Percentiles rank a stretch among this genome's conserved stretches.
Evolutionary conservation across 1,140 invertebrate species (phyloP).

Genomic region (Heliconius nattereri): DNA sequence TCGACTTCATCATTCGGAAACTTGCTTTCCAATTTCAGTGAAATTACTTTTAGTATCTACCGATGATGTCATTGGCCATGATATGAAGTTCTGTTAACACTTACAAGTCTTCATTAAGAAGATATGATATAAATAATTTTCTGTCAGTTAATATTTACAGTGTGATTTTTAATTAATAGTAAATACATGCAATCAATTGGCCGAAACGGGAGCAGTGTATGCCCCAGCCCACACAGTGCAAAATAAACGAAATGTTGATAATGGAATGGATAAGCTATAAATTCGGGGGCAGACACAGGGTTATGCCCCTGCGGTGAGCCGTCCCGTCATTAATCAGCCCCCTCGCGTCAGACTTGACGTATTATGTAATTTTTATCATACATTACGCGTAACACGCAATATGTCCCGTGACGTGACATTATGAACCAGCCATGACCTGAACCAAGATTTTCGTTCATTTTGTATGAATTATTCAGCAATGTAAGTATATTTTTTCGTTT

Average conservation of each 20-base stretch:
- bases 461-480: background rate
- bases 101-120: background rate
- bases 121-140: background rate
- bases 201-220: constrained; percentile 17
- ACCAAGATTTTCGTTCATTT: constrained; percentile 16
- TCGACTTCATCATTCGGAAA: background rate
- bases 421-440: constrained; percentile 17
- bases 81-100: background rate
- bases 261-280: constrained; percentile 69
- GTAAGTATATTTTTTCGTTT: background rate
- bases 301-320: constrained; percentile 43
- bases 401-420: constrained; percentile 33
- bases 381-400: constrained; percentile 42
- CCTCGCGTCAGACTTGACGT: constrained; percentile 60
- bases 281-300: constrained; percentile 58
- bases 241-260: constrained; percentile 46
- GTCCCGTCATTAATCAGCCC: constrained; percentile 60
- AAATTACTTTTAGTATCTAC: background rate
- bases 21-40: background rate
- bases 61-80: too few species aligned
- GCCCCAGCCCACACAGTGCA: constrained; percentile 17
- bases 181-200: constrained; percentile 28
- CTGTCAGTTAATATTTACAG: background rate
- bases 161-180: constrained; percentile 19
- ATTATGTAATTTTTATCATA: constrained; percentile 67